Evolutionary conservation across 2,797 vertebrate species (phyloP), one percentile per base, ranked within the genome.

Genomic region (Darevskia nairensis): DNA sequence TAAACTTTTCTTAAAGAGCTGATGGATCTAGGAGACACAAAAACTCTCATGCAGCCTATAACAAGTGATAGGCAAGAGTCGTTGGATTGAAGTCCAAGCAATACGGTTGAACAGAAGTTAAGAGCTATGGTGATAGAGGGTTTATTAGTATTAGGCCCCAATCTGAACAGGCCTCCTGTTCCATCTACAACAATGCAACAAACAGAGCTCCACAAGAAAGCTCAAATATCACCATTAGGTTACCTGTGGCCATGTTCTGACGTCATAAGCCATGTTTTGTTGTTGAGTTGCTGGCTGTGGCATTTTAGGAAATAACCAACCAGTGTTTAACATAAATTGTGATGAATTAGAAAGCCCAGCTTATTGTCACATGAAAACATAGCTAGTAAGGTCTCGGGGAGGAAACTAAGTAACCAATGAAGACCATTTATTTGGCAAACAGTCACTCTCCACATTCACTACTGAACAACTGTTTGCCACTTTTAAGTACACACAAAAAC

Each of bases 401-500:
- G 23, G 32, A 76, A 39, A 75, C 6, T 35, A 39, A 50, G 41
- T 44, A 55, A 39, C 23, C 3, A 61, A 15, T 13, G 29, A 41
- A 76, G 23, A 68, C 35, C 35, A 15, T 76, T 77, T 50, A 15
- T 76, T 77, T 68, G 15, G 23, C 7, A 78, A 55, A 78, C 44
- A 55, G 13, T 55, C 50, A 29, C 3, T 79, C 23, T 9, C 39
- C 50, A 66, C 3, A 21, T 17, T 82, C 10, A n/a, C 19, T 27
- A 55, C 35, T 82, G 29, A 66, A 82, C 64, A 66, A 82, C 64
- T n/a, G 17, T 39, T 29, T 59, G 55, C 71, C 9, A 25, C 3
- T 66, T 80, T 80, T 27, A 72, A 10, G 50, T 75, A 61, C 80
- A 41, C 29, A 78, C 21, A 64, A 88, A 78, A 83, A 83, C 15